Conservation (phyloP, 2,113 vertebrate species). For the Ameiurus melas region DNA sequence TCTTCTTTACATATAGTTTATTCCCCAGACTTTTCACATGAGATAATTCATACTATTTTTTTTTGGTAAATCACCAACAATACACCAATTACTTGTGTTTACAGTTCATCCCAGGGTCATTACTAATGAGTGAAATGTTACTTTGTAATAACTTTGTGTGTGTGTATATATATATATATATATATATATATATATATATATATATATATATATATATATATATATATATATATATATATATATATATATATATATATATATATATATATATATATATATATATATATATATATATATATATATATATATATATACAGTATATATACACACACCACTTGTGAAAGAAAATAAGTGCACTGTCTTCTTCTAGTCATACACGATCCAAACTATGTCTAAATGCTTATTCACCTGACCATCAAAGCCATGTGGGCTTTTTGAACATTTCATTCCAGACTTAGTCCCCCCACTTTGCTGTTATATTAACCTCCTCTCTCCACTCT, state of each 20-base stretch:
- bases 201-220: too few relatives aligned
- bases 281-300: too few relatives aligned
- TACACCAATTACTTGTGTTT: not conserved
- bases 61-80: not conserved
- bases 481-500: not conserved
- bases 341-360: not conserved
- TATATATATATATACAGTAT: too few relatives aligned
- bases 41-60: not conserved
- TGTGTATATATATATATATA: too few relatives aligned
- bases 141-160: not conserved
- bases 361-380: not conserved
- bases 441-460: not conserved
- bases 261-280: too few relatives aligned
- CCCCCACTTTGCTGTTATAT: not conserved
- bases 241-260: too few relatives aligned
- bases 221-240: too few relatives aligned
- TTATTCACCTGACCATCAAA: not conserved
- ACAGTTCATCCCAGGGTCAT: not conserved
- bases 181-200: too few relatives aligned
- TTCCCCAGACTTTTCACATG: not conserved
- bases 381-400: not conserved
- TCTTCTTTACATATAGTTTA: constrained; percentile 7
- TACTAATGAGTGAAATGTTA: not conserved
- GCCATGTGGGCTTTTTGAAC: not conserved
- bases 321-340: too few relatives aligned